Evolutionary conservation across 53 echinoderm and acorn worm genomes (phyloP).

Genomic region (Antedon mediterranea): DNA sequence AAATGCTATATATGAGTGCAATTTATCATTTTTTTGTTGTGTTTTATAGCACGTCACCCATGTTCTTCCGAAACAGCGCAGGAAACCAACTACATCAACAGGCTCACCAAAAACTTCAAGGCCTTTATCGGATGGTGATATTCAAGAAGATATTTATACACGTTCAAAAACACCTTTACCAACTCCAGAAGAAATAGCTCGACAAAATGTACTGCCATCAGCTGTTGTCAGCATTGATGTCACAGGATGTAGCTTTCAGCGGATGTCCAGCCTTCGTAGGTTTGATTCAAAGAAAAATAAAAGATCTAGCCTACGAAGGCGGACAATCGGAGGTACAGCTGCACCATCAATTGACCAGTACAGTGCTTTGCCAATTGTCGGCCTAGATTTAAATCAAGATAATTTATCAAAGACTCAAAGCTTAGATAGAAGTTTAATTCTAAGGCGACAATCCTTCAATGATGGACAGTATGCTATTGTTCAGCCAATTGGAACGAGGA

Average conservation of each 20-base stretch:
- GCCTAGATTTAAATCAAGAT: conserved; percentile 11
- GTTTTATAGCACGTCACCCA: conserved; percentile 17
- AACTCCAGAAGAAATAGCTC: conserved; percentile 76
- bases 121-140: conserved; percentile 66
- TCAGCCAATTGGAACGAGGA: conserved; percentile 38
- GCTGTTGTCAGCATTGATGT: conserved; percentile 59
- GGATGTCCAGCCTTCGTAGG: conserved; percentile 71
- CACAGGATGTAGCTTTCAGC: conserved; percentile 66
- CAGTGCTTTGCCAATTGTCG: conserved; percentile 16
- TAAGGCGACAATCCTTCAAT: conserved; percentile 24
- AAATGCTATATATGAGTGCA: no score
- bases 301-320: conserved; percentile 40
- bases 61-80: conserved; percentile 26
- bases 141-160: conserved; percentile 39
- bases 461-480: conserved; percentile 29
- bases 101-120: conserved; percentile 36
- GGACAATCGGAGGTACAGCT: conserved; percentile 56
- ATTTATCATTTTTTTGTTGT: background rate
- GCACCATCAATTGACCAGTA: conserved; percentile 30
- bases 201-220: conserved; percentile 46
- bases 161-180: conserved; percentile 61
- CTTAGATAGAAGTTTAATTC: conserved; percentile 52
- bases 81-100: conserved; percentile 25
- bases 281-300: conserved; percentile 36
- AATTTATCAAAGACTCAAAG: conserved; percentile 50